Evolutionary conservation across 2,888 invertebrate genomes (phyloP).

Genomic region (Saturnia japonica): DNA sequence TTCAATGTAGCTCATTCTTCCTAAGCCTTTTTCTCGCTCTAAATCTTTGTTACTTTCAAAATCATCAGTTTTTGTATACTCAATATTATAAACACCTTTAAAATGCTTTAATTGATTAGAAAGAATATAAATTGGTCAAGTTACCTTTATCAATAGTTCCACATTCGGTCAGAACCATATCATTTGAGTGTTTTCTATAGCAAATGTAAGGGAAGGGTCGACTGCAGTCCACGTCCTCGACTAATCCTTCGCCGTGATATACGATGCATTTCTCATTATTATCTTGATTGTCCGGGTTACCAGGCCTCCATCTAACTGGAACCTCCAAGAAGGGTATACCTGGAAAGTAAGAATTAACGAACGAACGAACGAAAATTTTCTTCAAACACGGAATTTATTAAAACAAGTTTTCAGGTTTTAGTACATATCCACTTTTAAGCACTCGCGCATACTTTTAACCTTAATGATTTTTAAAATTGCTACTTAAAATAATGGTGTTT

Average conservation of each 20-base stretch:
- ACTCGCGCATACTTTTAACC: too few species aligned
- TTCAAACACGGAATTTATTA: too few species aligned
- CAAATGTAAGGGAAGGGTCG: slow-evolving; percentile 43
- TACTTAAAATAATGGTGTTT: too few species aligned
- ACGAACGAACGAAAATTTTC: too few species aligned
- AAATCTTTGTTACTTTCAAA: not conserved
- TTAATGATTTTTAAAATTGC: too few species aligned
- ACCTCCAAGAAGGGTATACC: slow-evolving; percentile 40
- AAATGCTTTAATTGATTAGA: not conserved
- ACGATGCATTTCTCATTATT: slow-evolving; percentile 42
- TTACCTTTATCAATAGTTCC: slow-evolving; percentile 45
- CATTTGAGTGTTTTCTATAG: slow-evolving; percentile 32
- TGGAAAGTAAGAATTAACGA: slow-evolving; percentile 24
- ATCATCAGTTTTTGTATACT: not conserved
- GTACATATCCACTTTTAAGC: too few species aligned
- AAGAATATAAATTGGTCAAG: not conserved
- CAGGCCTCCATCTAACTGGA: slow-evolving; percentile 37
- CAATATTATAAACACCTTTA: not conserved
- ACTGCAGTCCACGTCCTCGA: slow-evolving; percentile 41
- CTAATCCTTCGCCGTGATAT: slow-evolving; percentile 35
- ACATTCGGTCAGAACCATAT: slow-evolving; percentile 30
- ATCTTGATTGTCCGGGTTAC: slow-evolving; percentile 40
- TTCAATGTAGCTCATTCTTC: not conserved
- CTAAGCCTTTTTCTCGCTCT: not conserved
- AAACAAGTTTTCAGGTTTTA: too few species aligned